Conservation (phyloP, 2,888 invertebrate species). For the Buathra laborator region DNA sequence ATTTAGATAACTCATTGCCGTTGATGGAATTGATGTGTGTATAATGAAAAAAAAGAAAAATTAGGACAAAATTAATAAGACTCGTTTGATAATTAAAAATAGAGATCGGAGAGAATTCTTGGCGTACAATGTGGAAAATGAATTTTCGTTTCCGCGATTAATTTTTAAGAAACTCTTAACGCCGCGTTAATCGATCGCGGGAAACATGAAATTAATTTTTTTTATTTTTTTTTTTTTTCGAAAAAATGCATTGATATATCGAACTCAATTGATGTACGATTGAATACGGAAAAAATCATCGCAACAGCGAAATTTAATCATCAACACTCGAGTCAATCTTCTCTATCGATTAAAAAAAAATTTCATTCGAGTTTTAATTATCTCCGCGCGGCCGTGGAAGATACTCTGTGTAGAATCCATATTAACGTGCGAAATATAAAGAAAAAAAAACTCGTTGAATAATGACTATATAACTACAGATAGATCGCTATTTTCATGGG, state of each 20-base stretch:
- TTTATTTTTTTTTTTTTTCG: too few species aligned
- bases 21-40: slow-evolving; percentile 83
- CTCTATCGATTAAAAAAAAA: not conserved
- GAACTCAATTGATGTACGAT: too few species aligned
- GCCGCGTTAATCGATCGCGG: too few species aligned
- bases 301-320: slow-evolving; percentile 2
- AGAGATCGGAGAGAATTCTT: not conserved
- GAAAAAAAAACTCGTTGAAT: slow-evolving; percentile 39
- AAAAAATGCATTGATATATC: too few species aligned
- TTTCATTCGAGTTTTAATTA: slow-evolving; percentile 16
- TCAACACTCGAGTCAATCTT: slow-evolving; percentile 1
- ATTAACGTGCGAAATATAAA: slow-evolving; percentile 38
- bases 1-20: slow-evolving; percentile 75
- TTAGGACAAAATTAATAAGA: slow-evolving; percentile 19
- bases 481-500: slow-evolving; percentile 72
- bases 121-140: not conserved
- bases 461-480: slow-evolving; percentile 60
- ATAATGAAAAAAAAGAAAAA: slow-evolving; percentile 63
- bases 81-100: slow-evolving; percentile 5
- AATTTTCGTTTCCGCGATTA: too few species aligned
- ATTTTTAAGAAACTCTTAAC: slow-evolving; percentile 9
- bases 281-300: not conserved
- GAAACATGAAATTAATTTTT: too few species aligned
- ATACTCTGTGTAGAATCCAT: slow-evolving; percentile 14
- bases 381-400: not conserved